Percentiles rank a stretch among this genome's conserved stretches.
Evolutionary conservation across 2,113 vertebrate genomes (phyloP).

Genomic region (Taurulus bubalis): DNA sequence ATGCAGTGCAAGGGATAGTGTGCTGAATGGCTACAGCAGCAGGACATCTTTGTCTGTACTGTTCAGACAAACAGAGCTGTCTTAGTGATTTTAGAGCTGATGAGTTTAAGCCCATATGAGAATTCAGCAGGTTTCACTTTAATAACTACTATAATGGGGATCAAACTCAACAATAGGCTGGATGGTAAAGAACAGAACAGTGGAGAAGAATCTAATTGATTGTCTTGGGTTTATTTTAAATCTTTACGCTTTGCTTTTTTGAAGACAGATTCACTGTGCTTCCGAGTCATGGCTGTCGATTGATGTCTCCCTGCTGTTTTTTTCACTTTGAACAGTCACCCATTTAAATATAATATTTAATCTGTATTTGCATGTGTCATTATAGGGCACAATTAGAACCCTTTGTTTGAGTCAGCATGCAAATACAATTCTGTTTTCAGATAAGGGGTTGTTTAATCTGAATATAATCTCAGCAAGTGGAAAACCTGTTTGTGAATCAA

Average conservation of each 20-base stretch:
- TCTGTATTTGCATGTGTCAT: not conserved
- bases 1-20: constrained; percentile 17
- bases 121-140: not conserved
- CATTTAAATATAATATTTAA: not conserved
- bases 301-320: not conserved
- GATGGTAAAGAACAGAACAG: not conserved
- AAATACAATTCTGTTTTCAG: not conserved
- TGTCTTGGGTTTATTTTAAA: not conserved
- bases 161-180: not conserved
- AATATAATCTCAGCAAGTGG: not conserved
- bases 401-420: not conserved
- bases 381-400: not conserved
- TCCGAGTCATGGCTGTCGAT: not conserved
- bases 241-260: constrained; percentile 2
- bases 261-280: not conserved
- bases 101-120: not conserved
- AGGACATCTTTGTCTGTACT: not conserved
- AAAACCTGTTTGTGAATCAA: not conserved
- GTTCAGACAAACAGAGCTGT: constrained; percentile 16
- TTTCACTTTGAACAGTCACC: not conserved
- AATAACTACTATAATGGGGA: not conserved
- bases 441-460: not conserved
- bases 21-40: not conserved
- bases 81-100: not conserved
- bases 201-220: not conserved